Conservation (phyloP, 2,888 invertebrate genomes). For the Choristoneura rosaceana region DNA sequence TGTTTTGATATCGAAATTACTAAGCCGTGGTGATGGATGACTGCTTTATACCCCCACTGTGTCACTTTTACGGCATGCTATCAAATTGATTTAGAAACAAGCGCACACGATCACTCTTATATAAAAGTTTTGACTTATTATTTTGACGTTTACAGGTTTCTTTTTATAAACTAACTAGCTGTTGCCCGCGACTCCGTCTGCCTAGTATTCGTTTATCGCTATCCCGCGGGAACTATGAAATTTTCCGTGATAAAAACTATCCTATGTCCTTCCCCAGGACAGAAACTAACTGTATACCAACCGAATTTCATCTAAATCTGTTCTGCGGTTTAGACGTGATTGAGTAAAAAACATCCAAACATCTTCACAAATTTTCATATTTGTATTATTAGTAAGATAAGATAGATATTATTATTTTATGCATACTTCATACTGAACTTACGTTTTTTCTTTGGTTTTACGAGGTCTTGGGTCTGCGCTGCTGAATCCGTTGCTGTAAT, state of each 20-base stretch:
- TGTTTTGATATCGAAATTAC: conserved; percentile 25
- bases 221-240: no score
- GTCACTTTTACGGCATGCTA: conserved; percentile 9
- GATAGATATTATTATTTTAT: not conserved
- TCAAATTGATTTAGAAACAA: conserved; percentile 22
- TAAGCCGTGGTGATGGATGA: conserved; percentile 23
- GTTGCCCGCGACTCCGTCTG: no score
- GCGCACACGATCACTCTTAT: not conserved
- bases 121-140: conserved; percentile 3
- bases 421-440: conserved; percentile 46
- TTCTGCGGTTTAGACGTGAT: no score
- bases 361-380: no score
- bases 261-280: no score
- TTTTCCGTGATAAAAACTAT: no score
- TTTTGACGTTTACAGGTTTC: not conserved
- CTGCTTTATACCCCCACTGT: conserved; percentile 12
- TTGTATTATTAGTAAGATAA: not conserved
- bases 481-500: conserved; percentile 63
- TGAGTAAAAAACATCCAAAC: no score
- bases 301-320: no score
- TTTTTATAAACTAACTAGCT: not conserved
- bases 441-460: conserved; percentile 67
- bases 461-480: conserved; percentile 62
- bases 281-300: no score
- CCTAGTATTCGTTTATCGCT: no score